Base-by-base conservation (phyloP, 2,888 invertebrate species). In the Pyrrhia umbra region DNA sequence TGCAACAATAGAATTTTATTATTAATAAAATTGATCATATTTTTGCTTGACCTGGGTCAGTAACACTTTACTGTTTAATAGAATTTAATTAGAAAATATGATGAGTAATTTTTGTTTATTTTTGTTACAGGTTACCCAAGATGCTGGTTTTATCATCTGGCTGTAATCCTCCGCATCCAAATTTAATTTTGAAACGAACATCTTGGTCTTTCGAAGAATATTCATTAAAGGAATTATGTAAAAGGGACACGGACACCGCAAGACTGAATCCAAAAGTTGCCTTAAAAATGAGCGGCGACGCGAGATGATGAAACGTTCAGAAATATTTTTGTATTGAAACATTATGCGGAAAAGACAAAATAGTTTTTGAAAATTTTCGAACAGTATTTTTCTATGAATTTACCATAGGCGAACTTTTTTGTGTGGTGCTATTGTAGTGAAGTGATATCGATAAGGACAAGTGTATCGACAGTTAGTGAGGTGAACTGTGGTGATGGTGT, bases 261-360 rank as follows among this genome's bases (percentile, higher is more conserved):
- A 94, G 92, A 93, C 92, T 93, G 92, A 91, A 78, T 76, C 77
- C 80, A 77, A 80, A 80, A 75, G 84, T 88, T 87, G 93, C 93
- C 93, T 93, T 94, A 88, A 86, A 85, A 80, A 89, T 85, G 81
- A 90, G 77, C 79, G 88, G 85, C 82, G 87, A 90, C 74, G 80
- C 89, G 75, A 93, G 92, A 93, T 93, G 90, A 93, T 90, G 80
- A 79, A 79, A 71, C 16, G 58, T 79, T 75, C 60, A 77, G 54
- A 83, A 72, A 83, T 85, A 88, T 89, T 88, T 90, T 85, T 83
- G 60, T 83, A 85, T 49, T 59, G 50, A 75, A 79, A 77, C 75
- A 87, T 72, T 82, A 90, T 87, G 87, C 77, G 79, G 73, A 80
- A 84, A 81, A 85, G 68, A 79, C 68, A 81, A 68, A 80, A 80